Evolutionary conservation across 2,888 invertebrate genomes (phyloP), one percentile per base, ranked within the genome.

Genomic region (Campoplex capitator): DNA sequence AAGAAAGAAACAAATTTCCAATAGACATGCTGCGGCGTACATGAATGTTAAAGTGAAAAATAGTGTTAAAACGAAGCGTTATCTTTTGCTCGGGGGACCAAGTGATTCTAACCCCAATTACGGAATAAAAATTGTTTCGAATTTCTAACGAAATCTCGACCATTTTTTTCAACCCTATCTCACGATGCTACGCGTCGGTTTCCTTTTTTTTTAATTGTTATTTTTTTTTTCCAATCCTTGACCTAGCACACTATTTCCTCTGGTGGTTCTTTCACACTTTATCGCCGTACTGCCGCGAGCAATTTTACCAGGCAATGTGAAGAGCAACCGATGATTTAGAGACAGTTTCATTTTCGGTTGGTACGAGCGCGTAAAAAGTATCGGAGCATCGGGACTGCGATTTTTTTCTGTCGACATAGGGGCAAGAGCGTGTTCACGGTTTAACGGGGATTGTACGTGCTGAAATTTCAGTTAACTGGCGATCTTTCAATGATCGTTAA

Each of bases 91-190:
- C 68, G 83, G 48, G 62, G 84, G 83, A 82, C 83, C 88, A 90
- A 38, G 38, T 38, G 38, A 91, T 91, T 90, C 90, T 90, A 88
- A 89, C 91, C 90, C 89, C 90, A 90, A 92, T 92, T 90, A 91
- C 85, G 88, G 88, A 90, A 90, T 89, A 90, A 90, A 91, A 90
- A 91, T 90, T 89, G 90, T 88, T 87, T 89, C 79, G 90, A 89
- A 90, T 89, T 91, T 92, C 88, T 86, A 90, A 89, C 86, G 83
- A 67, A 83, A 77, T 54, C 9, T 16, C 42, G 45, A 45, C 71
- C 58, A 67, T 68, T 84, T 67, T 76, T 68, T 70, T 62, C 62
- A 45, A 42, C n/a, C 79, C 54, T 4, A 28, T n/a, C 7, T 6
- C 38, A n/a, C 54, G 11, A 32, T 48, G 48, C 18, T 48, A 13